phyloP scores from a whole-genome alignment of 1,140 invertebrate species.

The Platyscapa corneri region DNA sequence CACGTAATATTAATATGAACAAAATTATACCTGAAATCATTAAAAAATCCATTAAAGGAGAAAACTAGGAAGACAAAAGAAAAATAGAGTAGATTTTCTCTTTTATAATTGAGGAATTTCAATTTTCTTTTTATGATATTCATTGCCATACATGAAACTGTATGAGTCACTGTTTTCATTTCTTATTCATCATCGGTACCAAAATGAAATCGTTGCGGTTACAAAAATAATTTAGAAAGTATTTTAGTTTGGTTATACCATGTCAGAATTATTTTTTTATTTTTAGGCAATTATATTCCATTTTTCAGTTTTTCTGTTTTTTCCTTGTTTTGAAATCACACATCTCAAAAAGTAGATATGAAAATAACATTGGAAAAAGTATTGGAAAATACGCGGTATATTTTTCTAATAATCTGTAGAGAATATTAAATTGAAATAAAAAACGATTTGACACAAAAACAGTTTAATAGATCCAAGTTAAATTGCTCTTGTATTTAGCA shows the following conservation, averaged over 20 bases:
- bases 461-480: conserved; percentile 44
- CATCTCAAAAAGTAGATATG: not conserved
- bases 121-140: conserved; percentile 23
- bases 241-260: not conserved
- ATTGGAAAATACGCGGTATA: not conserved
- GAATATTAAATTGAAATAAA: conserved; percentile 2
- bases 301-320: not conserved
- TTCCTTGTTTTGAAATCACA: conserved; percentile 15
- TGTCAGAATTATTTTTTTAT: not conserved
- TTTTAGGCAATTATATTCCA: not conserved
- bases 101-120: conserved; percentile 26
- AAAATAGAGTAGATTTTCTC: conserved; percentile 42
- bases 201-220: not conserved
- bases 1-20: conserved; percentile 31
- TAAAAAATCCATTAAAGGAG: not conserved
- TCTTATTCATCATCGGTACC: conserved; percentile 11
- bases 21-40: conserved; percentile 19
- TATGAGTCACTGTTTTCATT: conserved; percentile 24
- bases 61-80: conserved; percentile 5
- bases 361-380: not conserved
- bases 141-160: not conserved
- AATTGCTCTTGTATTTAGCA: conserved; percentile 23
- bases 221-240: not conserved
- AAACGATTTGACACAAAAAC: conserved; percentile 13
- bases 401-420: conserved; percentile 5